Conservation (phyloP, 2,888 invertebrate genomes). For the Mimumesa dahlbomi region DNA sequence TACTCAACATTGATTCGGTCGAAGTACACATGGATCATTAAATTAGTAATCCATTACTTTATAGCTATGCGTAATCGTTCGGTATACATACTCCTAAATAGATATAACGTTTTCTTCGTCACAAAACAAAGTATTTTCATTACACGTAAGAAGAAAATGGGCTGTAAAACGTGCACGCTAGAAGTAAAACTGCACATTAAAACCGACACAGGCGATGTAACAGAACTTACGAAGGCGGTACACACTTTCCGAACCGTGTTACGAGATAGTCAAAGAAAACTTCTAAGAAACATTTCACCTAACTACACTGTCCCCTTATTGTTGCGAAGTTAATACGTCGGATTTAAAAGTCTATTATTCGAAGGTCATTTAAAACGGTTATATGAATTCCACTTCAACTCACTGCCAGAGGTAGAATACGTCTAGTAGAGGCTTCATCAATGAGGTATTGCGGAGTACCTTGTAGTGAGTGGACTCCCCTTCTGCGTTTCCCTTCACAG, state of each 20-base stretch:
- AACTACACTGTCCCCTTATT: not conserved
- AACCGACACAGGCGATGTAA: too few relatives aligned
- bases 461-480: conserved; percentile 56
- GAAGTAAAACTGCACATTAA: too few relatives aligned
- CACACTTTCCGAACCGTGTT: too few relatives aligned
- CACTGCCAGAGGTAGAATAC: conserved; percentile 36
- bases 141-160: not conserved
- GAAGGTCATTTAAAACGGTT: conserved; percentile 26
- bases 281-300: too few relatives aligned
- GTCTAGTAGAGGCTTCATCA: conserved; percentile 50
- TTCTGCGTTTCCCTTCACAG: conserved; percentile 58
- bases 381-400: conserved; percentile 32
- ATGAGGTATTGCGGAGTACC: conserved; percentile 50
- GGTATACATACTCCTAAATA: too few relatives aligned
- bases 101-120: too few relatives aligned
- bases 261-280: not conserved
- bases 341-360: conserved; percentile 16
- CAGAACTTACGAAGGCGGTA: too few relatives aligned
- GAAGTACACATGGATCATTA: not conserved
- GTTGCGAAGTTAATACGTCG: not conserved
- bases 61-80: too few relatives aligned
- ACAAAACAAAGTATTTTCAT: too few relatives aligned
- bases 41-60: not conserved
- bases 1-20: not conserved
- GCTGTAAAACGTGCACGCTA: too few relatives aligned